A percentile compares a stretch with the other conserved stretches of the same genome.
phyloP scores from a whole-genome alignment of 2,888 invertebrate genomes.

The Helicoverpa assulta region DNA sequence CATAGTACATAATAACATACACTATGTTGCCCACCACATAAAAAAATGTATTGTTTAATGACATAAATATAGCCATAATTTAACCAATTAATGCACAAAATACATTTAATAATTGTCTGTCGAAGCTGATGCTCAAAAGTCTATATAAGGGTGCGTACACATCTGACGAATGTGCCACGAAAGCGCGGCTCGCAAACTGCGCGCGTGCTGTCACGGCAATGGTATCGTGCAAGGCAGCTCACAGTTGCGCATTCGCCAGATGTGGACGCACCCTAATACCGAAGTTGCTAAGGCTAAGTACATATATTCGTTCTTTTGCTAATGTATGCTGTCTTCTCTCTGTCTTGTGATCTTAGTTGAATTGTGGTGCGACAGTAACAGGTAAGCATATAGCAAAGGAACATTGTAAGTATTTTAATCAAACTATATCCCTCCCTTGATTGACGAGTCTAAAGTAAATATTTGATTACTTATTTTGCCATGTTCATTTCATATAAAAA shows the following conservation, averaged over 20 bases:
- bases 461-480: not conserved
- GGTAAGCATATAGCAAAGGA: not conserved
- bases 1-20: slow-evolving; percentile 1
- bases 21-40: not conserved
- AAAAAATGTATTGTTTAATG: not conserved
- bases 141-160: too few relatives aligned
- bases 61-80: slow-evolving; percentile 8
- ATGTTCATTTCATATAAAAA: not conserved
- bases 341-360: not conserved
- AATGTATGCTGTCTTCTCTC: not conserved
- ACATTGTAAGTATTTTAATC: too few relatives aligned
- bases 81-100: slow-evolving; percentile 24
- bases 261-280: not conserved
- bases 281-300: not conserved
- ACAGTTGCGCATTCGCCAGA: too few relatives aligned
- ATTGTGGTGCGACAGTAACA: not conserved
- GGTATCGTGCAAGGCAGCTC: too few relatives aligned
- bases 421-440: too few relatives aligned
- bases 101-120: not conserved
- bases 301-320: too few relatives aligned
- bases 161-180: too few relatives aligned
- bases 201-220: too few relatives aligned
- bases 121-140: too few relatives aligned
- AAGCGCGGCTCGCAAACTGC: too few relatives aligned
- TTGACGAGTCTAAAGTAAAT: not conserved